A percentile compares a stretch with the other conserved stretches of the same genome.
phyloP scores from a whole-genome alignment of 2,797 vertebrate genomes.

The Staurois parvus region DNA sequence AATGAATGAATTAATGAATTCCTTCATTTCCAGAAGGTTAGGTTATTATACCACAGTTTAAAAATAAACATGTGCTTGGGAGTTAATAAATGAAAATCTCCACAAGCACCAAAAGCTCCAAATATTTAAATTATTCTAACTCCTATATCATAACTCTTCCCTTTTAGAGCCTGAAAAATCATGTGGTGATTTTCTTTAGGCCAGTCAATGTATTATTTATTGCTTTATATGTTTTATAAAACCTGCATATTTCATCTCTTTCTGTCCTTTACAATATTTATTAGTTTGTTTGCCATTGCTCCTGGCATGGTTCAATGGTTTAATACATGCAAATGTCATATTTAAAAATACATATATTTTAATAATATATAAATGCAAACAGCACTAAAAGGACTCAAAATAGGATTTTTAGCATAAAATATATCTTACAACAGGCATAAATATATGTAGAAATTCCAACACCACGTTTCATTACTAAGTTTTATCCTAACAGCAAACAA shows the following conservation, averaged over 20 bases:
- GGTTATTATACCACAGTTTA: not conserved
- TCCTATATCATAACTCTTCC: not conserved
- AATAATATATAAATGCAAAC: conserved; percentile 2
- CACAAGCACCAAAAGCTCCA: not conserved
- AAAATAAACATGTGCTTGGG: not conserved
- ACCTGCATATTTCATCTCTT: not conserved
- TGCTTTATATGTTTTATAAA: conserved; percentile 10
- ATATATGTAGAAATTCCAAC: not conserved
- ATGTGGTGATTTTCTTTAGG: not conserved
- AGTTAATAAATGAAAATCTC: not conserved
- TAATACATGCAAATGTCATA: not conserved
- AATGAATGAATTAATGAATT: too few species aligned
- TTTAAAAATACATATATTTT: conserved; percentile 17
- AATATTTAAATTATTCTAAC: not conserved
- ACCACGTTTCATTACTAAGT: too few species aligned
- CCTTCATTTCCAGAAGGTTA: too few species aligned
- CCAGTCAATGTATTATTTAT: not conserved
- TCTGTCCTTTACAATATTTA: conserved; percentile 23
- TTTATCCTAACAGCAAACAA: too few species aligned
- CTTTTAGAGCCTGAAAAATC: not conserved
- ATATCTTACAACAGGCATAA: not conserved
- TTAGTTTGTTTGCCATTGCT: not conserved
- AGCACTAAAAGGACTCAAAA: not conserved
- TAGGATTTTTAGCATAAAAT: too few species aligned
- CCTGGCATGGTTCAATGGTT: not conserved